A percentile compares a stretch with the other conserved stretches of the same genome.
These are phyloP conservation scores for Chloroceryle amazona DNA, from an alignment of 2,797 vertebrate species.

Conservation along the genomic window DNA sequence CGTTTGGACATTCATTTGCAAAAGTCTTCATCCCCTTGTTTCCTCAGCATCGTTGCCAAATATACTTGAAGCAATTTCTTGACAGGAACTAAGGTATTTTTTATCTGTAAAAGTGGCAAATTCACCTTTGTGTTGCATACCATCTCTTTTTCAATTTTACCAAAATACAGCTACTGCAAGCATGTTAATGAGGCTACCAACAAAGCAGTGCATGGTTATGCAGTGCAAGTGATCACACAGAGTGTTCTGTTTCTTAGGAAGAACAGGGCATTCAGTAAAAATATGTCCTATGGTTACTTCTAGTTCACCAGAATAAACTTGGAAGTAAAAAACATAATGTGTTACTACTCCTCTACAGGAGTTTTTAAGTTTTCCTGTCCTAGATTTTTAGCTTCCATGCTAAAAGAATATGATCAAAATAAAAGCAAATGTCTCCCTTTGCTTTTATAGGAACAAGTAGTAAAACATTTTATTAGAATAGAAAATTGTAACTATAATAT, in stretches of 20 bases:
- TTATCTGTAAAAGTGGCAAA: slow-evolving; percentile 2
- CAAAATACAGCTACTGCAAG: background rate
- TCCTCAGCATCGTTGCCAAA: slow-evolving; percentile 12
- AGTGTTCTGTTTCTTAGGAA: background rate
- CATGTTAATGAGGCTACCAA: background rate
- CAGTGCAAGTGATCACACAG: background rate
- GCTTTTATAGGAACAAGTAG: background rate
- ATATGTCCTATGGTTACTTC: background rate
- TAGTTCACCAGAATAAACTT: background rate
- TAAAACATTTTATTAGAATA: background rate
- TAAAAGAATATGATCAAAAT: slow-evolving; percentile 4
- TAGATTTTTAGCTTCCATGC: background rate
- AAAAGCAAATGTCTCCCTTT: background rate
- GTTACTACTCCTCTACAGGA: background rate
- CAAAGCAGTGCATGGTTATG: background rate
- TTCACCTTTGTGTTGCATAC: background rate
- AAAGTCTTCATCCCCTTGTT: background rate
- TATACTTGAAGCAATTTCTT: slow-evolving; percentile 23
- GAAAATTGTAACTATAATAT: background rate
- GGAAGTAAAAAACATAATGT: background rate
- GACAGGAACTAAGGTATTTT: slow-evolving; percentile 18
- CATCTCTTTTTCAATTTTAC: background rate
- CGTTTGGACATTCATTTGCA: background rate
- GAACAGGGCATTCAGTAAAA: background rate
- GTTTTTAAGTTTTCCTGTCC: background rate